Conservation (phyloP, 1,140 invertebrate genomes). For the Chrysopa pallens region DNA sequence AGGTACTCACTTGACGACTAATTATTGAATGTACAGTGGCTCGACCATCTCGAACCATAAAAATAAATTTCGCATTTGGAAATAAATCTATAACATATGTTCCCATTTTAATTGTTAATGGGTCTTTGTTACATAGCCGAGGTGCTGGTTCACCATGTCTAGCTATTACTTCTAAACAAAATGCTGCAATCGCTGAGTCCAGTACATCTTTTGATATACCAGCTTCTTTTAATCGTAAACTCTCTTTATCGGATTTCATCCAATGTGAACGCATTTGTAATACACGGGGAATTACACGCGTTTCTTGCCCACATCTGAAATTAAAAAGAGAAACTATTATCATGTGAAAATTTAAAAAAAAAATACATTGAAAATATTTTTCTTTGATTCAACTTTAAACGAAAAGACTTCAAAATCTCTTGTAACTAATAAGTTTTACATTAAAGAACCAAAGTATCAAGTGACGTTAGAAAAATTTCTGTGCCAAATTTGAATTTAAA, state of each 20-base stretch:
- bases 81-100: constrained; percentile 63
- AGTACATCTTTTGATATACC: constrained; percentile 84
- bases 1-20: not conserved
- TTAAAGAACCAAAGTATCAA: too few relatives aligned
- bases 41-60: constrained; percentile 94
- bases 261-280: constrained; percentile 84
- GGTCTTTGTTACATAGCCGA: constrained; percentile 95
- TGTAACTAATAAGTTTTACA: too few relatives aligned
- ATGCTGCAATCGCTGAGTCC: constrained; percentile 88
- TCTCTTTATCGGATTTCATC: constrained; percentile 83
- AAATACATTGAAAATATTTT: too few relatives aligned
- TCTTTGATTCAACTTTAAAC: too few relatives aligned
- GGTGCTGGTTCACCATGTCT: constrained; percentile 87
- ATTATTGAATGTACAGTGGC: constrained; percentile 97
- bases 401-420: too few relatives aligned
- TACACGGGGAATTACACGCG: constrained; percentile 86
- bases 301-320: constrained; percentile 90
- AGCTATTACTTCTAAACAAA: constrained; percentile 91
- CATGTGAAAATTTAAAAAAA: too few relatives aligned
- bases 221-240: constrained; percentile 74
- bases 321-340: constrained; percentile 5
- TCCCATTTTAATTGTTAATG: constrained; percentile 89
- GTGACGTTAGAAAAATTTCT: too few relatives aligned
- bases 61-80: constrained; percentile 85
- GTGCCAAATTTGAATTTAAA: too few relatives aligned